Evolutionary conservation across 2,888 invertebrate genomes (phyloP).

Genomic region (Nudaria mundana): DNA sequence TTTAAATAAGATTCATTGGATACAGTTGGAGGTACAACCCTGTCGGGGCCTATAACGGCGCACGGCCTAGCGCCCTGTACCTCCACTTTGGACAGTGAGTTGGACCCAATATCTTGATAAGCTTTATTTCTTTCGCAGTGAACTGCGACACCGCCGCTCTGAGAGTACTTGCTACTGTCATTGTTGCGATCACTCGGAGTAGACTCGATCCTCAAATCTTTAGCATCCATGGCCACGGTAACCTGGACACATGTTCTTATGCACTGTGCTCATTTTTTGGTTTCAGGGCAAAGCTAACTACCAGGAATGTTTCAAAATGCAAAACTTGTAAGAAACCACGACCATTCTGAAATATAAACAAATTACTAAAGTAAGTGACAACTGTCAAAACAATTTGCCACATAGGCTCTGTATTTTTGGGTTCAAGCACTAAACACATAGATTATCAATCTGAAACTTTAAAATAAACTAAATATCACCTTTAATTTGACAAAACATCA

Average conservation of each 20-base stretch:
- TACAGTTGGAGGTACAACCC: slow-evolving; percentile 57
- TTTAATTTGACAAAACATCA: slow-evolving; percentile 56
- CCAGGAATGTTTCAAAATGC: slow-evolving; percentile 30
- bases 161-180: slow-evolving; percentile 67
- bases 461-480: slow-evolving; percentile 47
- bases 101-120: slow-evolving; percentile 64
- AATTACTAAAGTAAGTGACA: slow-evolving; percentile 66
- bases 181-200: slow-evolving; percentile 59
- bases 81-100: slow-evolving; percentile 67
- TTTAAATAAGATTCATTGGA: slow-evolving; percentile 55
- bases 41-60: slow-evolving; percentile 76
- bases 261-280: slow-evolving; percentile 56
- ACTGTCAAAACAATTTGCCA: slow-evolving; percentile 78
- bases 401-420: slow-evolving; percentile 48
- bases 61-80: slow-evolving; percentile 64
- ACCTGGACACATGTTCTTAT: slow-evolving; percentile 46
- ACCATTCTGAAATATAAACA: slow-evolving; percentile 77
- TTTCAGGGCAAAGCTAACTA: slow-evolving; percentile 22
- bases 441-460: slow-evolving; percentile 9
- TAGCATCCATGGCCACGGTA: slow-evolving; percentile 70
- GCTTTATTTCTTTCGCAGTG: slow-evolving; percentile 60
- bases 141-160: slow-evolving; percentile 47
- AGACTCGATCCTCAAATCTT: slow-evolving; percentile 63
- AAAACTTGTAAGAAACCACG: slow-evolving; percentile 38
- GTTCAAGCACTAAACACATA: slow-evolving; percentile 14